phyloP scores from a whole-genome alignment of 2,888 invertebrate species.

The Scaptomyza cyrtandrae region DNA sequence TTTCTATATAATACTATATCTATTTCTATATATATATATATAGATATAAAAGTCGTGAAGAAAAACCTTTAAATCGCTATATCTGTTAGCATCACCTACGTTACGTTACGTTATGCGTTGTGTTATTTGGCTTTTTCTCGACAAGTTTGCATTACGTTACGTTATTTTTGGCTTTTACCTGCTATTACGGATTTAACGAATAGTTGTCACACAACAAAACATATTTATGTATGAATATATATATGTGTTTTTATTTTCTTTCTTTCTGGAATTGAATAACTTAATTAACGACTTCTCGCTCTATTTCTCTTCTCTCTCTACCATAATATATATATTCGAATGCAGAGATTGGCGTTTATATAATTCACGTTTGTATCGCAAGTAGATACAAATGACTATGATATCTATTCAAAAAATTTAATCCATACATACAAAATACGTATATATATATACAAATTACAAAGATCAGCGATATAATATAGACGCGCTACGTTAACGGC shows the following conservation, averaged over 20 bases:
- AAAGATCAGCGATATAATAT: slow-evolving; percentile 29
- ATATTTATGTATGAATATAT: slow-evolving; percentile 7
- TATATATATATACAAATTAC: slow-evolving; percentile 24
- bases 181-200: background rate
- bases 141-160: background rate
- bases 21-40: background rate
- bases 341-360: slow-evolving; percentile 84
- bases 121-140: slow-evolving; percentile 2
- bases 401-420: slow-evolving; percentile 20
- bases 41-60: background rate
- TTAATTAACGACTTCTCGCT: slow-evolving; percentile 67
- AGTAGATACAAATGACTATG: slow-evolving; percentile 55
- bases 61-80: background rate
- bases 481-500: slow-evolving; percentile 39
- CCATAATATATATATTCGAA: slow-evolving; percentile 53
- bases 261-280: slow-evolving; percentile 29
- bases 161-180: background rate
- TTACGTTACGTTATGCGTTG: background rate
- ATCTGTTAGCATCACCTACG: background rate
- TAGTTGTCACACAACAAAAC: slow-evolving; percentile 22
- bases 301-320: slow-evolving; percentile 60
- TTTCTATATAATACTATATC: background rate
- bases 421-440: slow-evolving; percentile 26
- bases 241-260: slow-evolving; percentile 1
- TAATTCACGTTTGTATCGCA: slow-evolving; percentile 83